A percentile compares a stretch with the other conserved stretches of the same genome.
Conservation (phyloP, 2,113 vertebrate species). For the Mungos mungo region DNA sequence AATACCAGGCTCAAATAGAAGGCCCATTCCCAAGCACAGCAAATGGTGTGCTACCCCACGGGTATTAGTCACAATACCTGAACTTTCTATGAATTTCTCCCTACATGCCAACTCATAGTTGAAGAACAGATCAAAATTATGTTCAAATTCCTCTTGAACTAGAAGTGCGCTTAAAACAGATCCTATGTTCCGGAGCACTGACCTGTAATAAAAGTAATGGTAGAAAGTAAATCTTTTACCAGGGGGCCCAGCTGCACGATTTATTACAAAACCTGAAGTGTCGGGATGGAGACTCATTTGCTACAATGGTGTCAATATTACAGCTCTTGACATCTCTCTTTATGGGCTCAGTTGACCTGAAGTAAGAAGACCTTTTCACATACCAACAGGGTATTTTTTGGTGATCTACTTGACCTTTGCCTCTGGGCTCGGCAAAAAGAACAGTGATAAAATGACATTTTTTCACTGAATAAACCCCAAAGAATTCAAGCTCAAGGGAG, state of each 20-base stretch:
- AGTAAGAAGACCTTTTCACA: conserved; percentile 54
- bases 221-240: conserved; percentile 34
- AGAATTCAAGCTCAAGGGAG: not conserved
- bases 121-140: conserved; percentile 10
- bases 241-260: not conserved
- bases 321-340: conserved; percentile 33
- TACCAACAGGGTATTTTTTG: not conserved
- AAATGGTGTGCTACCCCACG: not conserved
- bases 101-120: not conserved
- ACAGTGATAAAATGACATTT: conserved; percentile 36
- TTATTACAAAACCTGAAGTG: conserved; percentile 14
- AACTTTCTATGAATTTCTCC: not conserved
- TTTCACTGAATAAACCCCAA: conserved; percentile 7
- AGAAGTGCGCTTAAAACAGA: conserved; percentile 45
- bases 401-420: conserved; percentile 34
- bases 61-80: not conserved
- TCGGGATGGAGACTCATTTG: not conserved
- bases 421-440: conserved; percentile 18
- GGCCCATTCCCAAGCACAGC: not conserved
- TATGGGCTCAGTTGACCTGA: conserved; percentile 12
- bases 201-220: conserved; percentile 31
- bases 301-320: not conserved
- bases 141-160: conserved; percentile 45
- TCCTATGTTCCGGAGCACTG: conserved; percentile 35
- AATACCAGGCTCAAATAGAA: not conserved